phyloP scores from a whole-genome alignment of 2,888 invertebrate species.

The Drosophila emarginata region DNA sequence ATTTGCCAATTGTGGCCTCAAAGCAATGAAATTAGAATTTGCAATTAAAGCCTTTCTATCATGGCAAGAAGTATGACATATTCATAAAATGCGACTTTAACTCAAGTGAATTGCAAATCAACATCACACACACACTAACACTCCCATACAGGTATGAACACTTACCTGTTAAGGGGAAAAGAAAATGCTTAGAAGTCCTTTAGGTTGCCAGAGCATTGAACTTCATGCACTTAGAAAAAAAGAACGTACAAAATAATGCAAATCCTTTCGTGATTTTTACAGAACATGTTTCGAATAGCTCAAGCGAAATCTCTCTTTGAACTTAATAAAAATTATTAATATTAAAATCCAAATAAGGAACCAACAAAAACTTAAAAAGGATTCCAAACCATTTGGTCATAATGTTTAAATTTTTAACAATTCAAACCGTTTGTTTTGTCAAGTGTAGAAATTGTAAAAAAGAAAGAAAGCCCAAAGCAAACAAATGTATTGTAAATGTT shows the following conservation, averaged over 20 bases:
- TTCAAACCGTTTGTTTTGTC: too few relatives aligned
- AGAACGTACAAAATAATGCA: background rate
- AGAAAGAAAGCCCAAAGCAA: constrained; percentile 9
- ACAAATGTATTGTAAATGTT: constrained; percentile 52
- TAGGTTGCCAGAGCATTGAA: constrained; percentile 28
- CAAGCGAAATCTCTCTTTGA: too few relatives aligned
- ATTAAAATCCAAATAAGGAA: too few relatives aligned
- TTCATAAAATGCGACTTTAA: constrained; percentile 38
- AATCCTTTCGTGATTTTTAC: too few relatives aligned
- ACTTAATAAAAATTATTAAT: too few relatives aligned
- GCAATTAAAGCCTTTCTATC: constrained; percentile 9
- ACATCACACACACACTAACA: background rate
- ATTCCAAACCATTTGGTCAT: too few relatives aligned
- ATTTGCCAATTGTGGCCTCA: constrained; percentile 24
- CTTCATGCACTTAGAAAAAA: constrained; percentile 15
- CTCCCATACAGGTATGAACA: too few relatives aligned
- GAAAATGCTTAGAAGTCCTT: background rate
- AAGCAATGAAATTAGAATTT: constrained; percentile 54
- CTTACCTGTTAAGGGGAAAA: background rate
- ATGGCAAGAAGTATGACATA: constrained; percentile 19
- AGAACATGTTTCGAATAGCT: too few relatives aligned
- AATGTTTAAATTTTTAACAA: too few relatives aligned
- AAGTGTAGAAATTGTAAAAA: constrained; percentile 11
- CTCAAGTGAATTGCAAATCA: constrained; percentile 24
- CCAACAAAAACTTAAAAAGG: too few relatives aligned